Base-by-base conservation (phyloP, 2,113 vertebrate species). In the Sebastes fasciatus region DNA sequence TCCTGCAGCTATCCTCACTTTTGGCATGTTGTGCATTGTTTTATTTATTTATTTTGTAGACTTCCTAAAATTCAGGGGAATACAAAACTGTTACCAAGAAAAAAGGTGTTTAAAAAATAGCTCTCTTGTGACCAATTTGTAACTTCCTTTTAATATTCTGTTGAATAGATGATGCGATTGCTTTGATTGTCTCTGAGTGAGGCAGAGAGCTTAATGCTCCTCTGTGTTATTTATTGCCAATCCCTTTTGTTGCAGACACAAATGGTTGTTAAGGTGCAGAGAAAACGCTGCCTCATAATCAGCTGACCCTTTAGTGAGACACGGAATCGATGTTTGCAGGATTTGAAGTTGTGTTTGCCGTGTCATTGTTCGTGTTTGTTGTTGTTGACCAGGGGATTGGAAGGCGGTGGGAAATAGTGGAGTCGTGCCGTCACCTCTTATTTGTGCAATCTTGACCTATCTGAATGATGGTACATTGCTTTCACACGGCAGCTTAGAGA, bases 291-390 rank as follows among this genome's bases (percentile, higher is more conserved):
- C 43, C 17, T 63, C 26, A 19, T 72, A 57, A 64, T 69, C 63
- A 82, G 68, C 63, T 12, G 73, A 80, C 48, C 34, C 49, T n/a
- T 63, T 11, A 70, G 55, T 23, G 55, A 76, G 61, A 64, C 54
- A 34, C 74, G 23, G 51, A 34, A 73, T 55, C 23, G 46, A 76
- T 84, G 69, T 71, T 79, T 4, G 49, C 69, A 49, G 69, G 54
- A 11, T 79, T 19, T 42, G 42, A 13, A 64, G 42, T n/a, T 58
- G 49, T 80, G 63, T 80, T 80, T 77, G 45, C 67, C 46, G 45
- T 51, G 45, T 51, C 54, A 40, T 6, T 58, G 51, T 77, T 77
- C 57, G 60, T 48, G 64, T 23, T 49, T 72, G 21, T 63, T 58
- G 71, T 80, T 61, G 19, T 57, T 6, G 8, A 63, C 34, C 43